phyloP scores from a whole-genome alignment of 2,113 vertebrate species.

The Rostratula benghalensis region DNA sequence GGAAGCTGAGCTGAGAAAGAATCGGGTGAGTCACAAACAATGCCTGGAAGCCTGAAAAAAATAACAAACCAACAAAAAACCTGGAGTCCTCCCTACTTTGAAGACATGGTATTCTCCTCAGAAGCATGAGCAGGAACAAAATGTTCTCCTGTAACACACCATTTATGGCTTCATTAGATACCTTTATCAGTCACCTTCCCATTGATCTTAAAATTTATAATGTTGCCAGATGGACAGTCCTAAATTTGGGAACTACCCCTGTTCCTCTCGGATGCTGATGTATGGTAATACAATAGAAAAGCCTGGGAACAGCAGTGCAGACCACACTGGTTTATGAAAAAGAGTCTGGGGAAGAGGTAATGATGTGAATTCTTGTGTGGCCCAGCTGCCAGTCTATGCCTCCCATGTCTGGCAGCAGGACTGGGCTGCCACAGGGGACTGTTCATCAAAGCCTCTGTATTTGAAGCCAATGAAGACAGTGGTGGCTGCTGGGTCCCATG shows the following conservation, averaged over 20 bases:
- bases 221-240: neutral
- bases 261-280: neutral
- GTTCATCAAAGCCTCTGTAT: neutral
- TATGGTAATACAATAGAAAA: neutral
- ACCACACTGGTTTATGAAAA: neutral
- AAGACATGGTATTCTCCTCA: neutral
- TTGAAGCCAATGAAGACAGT: neutral
- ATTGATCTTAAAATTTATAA: neutral
- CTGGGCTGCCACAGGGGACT: neutral
- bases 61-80: neutral
- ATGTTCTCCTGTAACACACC: neutral
- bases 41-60: constrained; percentile 52
- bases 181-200: neutral
- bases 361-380: neutral
- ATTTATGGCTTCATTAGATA: neutral
- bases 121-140: constrained; percentile 18
- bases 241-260: neutral
- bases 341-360: neutral
- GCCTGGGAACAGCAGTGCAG: neutral
- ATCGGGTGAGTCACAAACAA: constrained; percentile 32
- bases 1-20: constrained; percentile 1
- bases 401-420: accelerated
- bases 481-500: neutral
- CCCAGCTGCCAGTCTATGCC: neutral
- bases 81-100: neutral